Conservation (phyloP, 1,140 invertebrate genomes). For the Dinoponera quadriceps region DNA sequence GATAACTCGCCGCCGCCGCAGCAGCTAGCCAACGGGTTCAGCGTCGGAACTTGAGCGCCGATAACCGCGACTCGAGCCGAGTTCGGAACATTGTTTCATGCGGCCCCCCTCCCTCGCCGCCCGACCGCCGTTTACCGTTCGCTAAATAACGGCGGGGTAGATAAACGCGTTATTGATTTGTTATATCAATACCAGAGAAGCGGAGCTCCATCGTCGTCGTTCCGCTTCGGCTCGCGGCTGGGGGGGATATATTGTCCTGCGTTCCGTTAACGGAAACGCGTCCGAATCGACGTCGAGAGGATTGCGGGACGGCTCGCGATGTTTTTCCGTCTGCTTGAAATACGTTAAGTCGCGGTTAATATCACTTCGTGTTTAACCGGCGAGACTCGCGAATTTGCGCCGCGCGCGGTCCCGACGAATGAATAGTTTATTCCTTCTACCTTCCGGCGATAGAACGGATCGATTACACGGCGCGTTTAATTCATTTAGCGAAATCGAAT, state of each 20-base stretch:
- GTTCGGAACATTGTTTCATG: conserved; percentile 54
- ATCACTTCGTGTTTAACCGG: not conserved
- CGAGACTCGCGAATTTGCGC: too few species aligned
- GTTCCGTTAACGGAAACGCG: conserved; percentile 36
- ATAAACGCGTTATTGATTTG: conserved; percentile 57
- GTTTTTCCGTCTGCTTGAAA: not conserved
- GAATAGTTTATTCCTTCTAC: not conserved
- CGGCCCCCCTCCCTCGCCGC: not conserved
- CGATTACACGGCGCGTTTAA: not conserved
- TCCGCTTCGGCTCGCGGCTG: not conserved
- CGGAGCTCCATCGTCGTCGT: conserved; percentile 24
- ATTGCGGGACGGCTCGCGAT: not conserved
- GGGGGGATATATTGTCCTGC: conserved; percentile 23
- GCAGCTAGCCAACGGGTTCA: conserved; percentile 36
- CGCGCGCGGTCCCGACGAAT: not conserved
- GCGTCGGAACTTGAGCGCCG: conserved; percentile 28
- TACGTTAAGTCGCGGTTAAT: not conserved
- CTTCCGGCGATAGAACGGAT: not conserved
- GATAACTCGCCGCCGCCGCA: conserved; percentile 30
- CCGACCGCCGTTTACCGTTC: conserved; percentile 44
- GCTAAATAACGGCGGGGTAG: conserved; percentile 47
- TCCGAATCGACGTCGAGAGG: not conserved
- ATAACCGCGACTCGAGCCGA: conserved; percentile 27
- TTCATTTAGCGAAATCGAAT: not conserved
- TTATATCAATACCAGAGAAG: conserved; percentile 41